These are phyloP conservation scores for Ormia ochracea DNA, from an alignment of 2,888 invertebrate genomes.

Conservation along the genomic window DNA sequence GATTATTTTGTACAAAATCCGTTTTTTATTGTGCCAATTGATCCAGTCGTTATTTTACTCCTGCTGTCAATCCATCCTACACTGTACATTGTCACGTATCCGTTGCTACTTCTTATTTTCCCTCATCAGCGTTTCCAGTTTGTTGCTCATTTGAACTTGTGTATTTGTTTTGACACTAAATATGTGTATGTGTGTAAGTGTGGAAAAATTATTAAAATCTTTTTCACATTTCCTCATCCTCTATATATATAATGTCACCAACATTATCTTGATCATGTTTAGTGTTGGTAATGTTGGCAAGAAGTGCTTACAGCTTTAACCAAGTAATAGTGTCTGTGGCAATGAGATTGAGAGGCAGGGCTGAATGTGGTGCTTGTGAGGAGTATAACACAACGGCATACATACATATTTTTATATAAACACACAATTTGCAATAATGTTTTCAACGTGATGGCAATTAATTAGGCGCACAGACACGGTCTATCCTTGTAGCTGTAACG, in stretches of 20 bases:
- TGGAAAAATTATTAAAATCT: conserved; percentile 27
- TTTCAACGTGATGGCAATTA: conserved; percentile 73
- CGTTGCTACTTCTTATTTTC: not conserved
- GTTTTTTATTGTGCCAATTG: too few relatives aligned
- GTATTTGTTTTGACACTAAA: conserved; percentile 14
- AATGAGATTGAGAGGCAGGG: not conserved
- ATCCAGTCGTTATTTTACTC: too few relatives aligned
- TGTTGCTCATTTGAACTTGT: not conserved
- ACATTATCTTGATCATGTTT: conserved; percentile 18
- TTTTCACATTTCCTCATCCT: not conserved
- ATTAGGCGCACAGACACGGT: conserved; percentile 65
- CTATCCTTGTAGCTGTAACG: not conserved
- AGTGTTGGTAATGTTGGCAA: not conserved
- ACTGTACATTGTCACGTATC: not conserved
- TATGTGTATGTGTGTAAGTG: too few relatives aligned
- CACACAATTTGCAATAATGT: conserved; percentile 74
- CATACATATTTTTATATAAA: conserved; percentile 66
- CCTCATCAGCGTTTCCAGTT: not conserved
- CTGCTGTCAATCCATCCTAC: too few relatives aligned
- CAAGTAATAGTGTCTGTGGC: not conserved
- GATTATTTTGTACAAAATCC: too few relatives aligned
- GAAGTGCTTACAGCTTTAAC: not conserved
- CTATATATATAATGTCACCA: not conserved
- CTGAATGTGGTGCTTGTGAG: not conserved
- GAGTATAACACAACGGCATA: conserved; percentile 36